Evolutionary conservation across 2,113 vertebrate species (phyloP).

Genomic region (Lampris incognitus): DNA sequence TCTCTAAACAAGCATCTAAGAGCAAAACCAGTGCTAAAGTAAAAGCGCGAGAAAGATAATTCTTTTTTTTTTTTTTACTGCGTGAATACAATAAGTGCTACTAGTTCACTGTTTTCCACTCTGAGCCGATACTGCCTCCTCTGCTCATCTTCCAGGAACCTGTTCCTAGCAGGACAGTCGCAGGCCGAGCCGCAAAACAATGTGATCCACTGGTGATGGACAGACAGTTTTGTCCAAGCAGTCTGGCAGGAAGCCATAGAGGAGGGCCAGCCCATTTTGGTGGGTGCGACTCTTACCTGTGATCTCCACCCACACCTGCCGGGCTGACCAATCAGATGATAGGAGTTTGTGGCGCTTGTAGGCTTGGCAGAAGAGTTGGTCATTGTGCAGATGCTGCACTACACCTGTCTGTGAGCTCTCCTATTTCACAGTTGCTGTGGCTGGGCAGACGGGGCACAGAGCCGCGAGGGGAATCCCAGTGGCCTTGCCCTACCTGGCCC

Average conservation of each 20-base stretch:
- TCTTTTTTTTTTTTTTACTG: too few species aligned
- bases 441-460: slow-evolving; percentile 91
- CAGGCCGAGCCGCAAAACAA: slow-evolving; percentile 92
- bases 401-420: slow-evolving; percentile 97
- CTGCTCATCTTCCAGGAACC: slow-evolving; percentile 93
- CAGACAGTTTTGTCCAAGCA: slow-evolving; percentile 89
- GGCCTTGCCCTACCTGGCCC: slow-evolving; percentile 84
- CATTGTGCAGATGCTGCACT: slow-evolving; percentile 93
- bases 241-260: slow-evolving; percentile 89
- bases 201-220: slow-evolving; percentile 92
- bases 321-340: slow-evolving; percentile 82
- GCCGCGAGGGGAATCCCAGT: slow-evolving; percentile 88
- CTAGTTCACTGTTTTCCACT: slow-evolving; percentile 85
- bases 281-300: slow-evolving; percentile 95
- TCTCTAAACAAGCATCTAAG: too few species aligned
- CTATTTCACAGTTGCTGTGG: slow-evolving; percentile 92
- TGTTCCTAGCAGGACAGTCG: slow-evolving; percentile 91
- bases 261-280: slow-evolving; percentile 92
- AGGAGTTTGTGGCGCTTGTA: slow-evolving; percentile 90
- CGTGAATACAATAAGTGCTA: slow-evolving; percentile 42
- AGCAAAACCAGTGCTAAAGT: too few species aligned
- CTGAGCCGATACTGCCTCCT: slow-evolving; percentile 90
- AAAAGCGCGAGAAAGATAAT: too few species aligned
- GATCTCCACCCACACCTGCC: slow-evolving; percentile 93
- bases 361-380: slow-evolving; percentile 87